Evolutionary conservation across 2,888 invertebrate species (phyloP).

Genomic region (Stenchaetothrips biformis): DNA sequence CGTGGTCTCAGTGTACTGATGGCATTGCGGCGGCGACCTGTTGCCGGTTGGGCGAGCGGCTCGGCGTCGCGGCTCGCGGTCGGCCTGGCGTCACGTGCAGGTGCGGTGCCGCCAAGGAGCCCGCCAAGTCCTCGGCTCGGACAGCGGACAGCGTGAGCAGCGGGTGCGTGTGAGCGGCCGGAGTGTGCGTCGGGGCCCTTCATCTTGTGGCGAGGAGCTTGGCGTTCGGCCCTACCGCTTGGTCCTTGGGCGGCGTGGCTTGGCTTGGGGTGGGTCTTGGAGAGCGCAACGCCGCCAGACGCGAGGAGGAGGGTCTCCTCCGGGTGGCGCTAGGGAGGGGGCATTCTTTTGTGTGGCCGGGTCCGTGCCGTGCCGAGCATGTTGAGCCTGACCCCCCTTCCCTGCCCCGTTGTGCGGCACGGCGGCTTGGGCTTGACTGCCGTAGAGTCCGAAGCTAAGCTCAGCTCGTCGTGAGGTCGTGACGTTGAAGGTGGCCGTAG

Average conservation of each 20-base stretch:
- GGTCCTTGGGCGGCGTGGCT: neutral
- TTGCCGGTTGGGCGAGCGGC: neutral
- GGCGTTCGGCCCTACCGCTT: neutral
- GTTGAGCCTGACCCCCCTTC: neutral
- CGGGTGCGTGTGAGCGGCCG: neutral
- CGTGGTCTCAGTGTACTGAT: no score
- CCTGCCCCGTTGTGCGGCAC: neutral
- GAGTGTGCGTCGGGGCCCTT: neutral
- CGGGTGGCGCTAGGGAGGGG: no score
- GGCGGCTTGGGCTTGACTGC: no score
- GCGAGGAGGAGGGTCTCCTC: neutral
- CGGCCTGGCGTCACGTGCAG: neutral
- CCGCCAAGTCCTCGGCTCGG: neutral
- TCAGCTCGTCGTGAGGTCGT: no score
- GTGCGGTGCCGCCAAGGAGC: neutral
- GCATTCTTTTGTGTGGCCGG: no score
- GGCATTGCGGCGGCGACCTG: neutral
- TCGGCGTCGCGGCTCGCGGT: neutral
- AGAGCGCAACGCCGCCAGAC: neutral
- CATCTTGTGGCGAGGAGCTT: neutral
- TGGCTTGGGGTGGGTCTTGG: slow-evolving; percentile 11
- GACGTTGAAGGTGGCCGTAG: no score
- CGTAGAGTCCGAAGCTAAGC: no score
- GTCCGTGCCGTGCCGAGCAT: neutral
- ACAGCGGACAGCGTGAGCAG: neutral